These are phyloP conservation scores for Halocaridina rubra DNA, from an alignment of 2,888 invertebrate species.

Conservation along the genomic window DNA sequence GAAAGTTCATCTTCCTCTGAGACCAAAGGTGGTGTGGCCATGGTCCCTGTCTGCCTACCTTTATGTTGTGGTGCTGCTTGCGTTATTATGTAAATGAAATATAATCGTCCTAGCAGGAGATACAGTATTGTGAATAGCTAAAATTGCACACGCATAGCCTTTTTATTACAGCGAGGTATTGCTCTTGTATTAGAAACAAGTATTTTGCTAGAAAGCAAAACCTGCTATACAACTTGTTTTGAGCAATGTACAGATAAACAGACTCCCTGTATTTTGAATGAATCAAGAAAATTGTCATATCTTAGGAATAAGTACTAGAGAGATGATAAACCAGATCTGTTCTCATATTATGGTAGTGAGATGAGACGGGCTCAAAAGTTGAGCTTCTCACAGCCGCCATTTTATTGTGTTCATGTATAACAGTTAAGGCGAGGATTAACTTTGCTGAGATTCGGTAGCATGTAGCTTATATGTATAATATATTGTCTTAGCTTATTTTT, in stretches of 20 bases:
- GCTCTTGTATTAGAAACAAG: background rate
- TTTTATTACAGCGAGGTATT: background rate
- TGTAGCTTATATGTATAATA: no score
- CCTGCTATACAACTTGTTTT: background rate
- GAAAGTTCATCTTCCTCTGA: constrained; percentile 61
- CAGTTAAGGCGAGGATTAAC: background rate
- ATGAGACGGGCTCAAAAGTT: background rate
- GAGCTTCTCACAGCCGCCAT: background rate
- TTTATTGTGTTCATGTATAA: background rate
- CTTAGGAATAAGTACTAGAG: background rate
- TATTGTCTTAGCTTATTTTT: no score
- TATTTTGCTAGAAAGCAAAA: background rate
- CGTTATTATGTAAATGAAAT: constrained; percentile 61
- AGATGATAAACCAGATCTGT: background rate
- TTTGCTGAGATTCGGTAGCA: no score
- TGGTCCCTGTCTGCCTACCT: constrained; percentile 64
- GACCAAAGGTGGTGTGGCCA: constrained; percentile 63
- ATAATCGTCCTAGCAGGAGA: background rate
- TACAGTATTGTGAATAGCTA: background rate
- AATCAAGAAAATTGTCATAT: no score
- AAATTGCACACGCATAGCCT: background rate
- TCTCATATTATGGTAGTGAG: background rate
- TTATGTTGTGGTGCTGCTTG: constrained; percentile 65
- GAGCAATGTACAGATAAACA: no score
- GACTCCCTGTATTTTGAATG: no score